Conservation (phyloP, 2,113 vertebrate species). For the Australoheros scitulus region DNA sequence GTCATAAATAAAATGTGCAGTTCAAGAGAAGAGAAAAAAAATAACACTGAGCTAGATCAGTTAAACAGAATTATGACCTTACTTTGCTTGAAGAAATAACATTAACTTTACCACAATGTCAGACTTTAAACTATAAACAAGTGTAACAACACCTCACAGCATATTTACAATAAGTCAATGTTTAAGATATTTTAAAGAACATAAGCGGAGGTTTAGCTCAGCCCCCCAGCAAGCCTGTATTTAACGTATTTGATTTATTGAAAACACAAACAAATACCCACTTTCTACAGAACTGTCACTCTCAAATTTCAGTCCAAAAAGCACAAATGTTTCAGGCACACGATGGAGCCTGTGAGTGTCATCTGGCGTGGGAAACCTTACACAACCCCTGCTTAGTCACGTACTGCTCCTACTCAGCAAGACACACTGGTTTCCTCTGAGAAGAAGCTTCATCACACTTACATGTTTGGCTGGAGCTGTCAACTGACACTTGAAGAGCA, state of each 20-base stretch:
- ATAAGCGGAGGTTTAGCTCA: background rate
- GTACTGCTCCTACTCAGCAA: conserved; percentile 53
- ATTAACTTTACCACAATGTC: background rate
- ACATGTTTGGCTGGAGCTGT: background rate
- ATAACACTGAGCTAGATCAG: background rate
- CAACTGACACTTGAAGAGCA: background rate
- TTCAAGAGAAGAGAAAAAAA: background rate
- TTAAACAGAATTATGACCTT: background rate
- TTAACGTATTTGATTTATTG: background rate
- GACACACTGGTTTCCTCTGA: conserved; percentile 25
- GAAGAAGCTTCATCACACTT: conserved; percentile 17
- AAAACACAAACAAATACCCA: conserved; percentile 2
- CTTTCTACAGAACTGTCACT: background rate
- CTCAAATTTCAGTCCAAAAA: conserved; percentile 33
- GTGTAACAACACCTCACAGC: background rate
- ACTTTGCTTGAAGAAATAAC: background rate
- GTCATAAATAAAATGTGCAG: conserved; percentile 20
- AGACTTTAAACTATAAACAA: background rate
- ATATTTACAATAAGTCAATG: no score
- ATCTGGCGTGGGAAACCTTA: conserved; percentile 67
- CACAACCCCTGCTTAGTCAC: conserved; percentile 66
- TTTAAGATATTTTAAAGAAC: background rate
- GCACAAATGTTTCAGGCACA: conserved; percentile 44
- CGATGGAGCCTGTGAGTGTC: conserved; percentile 46
- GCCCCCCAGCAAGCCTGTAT: background rate